Base-by-base conservation (phyloP, 2,797 vertebrate species). In the Xiphophorus birchmanni region DNA sequence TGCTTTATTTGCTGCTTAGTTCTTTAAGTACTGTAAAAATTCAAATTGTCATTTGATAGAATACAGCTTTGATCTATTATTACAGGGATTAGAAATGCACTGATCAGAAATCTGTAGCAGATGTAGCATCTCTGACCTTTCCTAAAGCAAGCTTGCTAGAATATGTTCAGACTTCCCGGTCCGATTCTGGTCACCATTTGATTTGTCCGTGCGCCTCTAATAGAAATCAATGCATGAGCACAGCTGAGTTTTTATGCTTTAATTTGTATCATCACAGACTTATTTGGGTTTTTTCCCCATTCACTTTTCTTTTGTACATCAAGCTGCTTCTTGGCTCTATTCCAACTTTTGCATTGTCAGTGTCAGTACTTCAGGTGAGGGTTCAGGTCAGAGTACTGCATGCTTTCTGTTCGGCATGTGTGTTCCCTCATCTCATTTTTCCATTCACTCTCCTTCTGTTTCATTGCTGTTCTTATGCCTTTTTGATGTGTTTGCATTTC, bases 301-400 rank as follows among this genome's bases (percentile, higher is more conserved):
- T 54, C 89, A 81, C 87, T 79, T 88, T 23, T 60, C 87, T 84
- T 84, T 80, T 90, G 82, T 87, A 89, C 87, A 86, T 93, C 81
- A 95, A 96, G 95, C 94, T 93, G 88, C 91, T 90, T 94, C 90
- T 96, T 90, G 95, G 96, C 94, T 94, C 92, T 96, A 95, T 97
- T 92, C 95, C 96, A 94, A 95, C 95, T 93, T 97, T 97, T 96
- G 95, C 96, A 85, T 95, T 97, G 93, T 97, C 94, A 96, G 94
- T 97, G 88, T 96, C 96, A 84, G 93, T 93, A 35, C 90, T 94
- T 54, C 94, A 95, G 95, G 95, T 96, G 94, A 96, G 95, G 85
- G 74, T 78, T 87, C 69, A 86, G 84, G 78, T 84, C 84, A 48
- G 4, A 0, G 67, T 15, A 45, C 86, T 85, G 92, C 91, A 87